Evolutionary conservation across 1,140 invertebrate species (phyloP).

Genomic region (Cotesia chilonis): DNA sequence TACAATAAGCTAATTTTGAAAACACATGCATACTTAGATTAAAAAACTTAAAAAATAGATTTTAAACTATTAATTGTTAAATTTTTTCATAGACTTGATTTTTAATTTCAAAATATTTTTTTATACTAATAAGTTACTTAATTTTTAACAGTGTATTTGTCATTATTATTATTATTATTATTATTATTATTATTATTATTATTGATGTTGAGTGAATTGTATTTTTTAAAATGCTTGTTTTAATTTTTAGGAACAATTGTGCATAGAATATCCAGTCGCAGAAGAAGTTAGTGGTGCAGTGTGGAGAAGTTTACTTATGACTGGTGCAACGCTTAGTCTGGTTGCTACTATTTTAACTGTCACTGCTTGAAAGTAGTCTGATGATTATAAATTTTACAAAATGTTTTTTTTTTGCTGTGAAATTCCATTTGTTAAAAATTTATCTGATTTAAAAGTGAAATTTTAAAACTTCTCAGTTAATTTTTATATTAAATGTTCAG

Average conservation of each 20-base stretch:
- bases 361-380: slow-evolving; percentile 52
- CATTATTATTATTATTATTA: background rate
- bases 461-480: no score
- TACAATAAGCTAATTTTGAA: no score
- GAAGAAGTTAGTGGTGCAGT: slow-evolving; percentile 68
- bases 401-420: background rate
- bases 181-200: slow-evolving; percentile 2
- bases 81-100: no score
- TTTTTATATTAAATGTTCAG: no score
- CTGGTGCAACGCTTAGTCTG: slow-evolving; percentile 68
- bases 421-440: background rate
- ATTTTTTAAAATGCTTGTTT: background rate
- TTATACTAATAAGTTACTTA: no score
- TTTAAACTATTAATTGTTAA: no score
- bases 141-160: no score
- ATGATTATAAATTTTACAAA: background rate
- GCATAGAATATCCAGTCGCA: slow-evolving; percentile 69
- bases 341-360: slow-evolving; percentile 66
- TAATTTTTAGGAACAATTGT: slow-evolving; percentile 66
- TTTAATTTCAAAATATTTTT: no score
- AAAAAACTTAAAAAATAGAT: no score
- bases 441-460: no score
- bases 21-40: no score
- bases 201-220: background rate
- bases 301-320: slow-evolving; percentile 69